Percentiles rank a stretch among this genome's conserved stretches.
Conservation (phyloP, 2,797 vertebrate species). For the Brachymystax lenok region DNA sequence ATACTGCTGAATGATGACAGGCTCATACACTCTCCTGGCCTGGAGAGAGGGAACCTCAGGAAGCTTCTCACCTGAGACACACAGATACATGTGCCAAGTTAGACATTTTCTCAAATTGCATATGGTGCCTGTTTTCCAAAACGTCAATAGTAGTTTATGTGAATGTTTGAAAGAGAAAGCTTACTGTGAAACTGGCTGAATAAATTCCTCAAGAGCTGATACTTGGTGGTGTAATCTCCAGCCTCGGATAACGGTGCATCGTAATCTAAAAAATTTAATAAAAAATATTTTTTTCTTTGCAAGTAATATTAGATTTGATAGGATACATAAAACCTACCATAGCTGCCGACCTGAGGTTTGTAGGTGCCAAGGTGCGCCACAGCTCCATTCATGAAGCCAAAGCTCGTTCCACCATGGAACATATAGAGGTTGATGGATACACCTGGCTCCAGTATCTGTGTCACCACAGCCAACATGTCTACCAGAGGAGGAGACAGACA, state of each 20-base stretch:
- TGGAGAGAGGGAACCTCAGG: constrained; percentile 53
- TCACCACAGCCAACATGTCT: constrained; percentile 80
- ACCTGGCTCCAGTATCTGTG: constrained; percentile 78
- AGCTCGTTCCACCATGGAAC: constrained; percentile 95
- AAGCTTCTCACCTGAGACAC: constrained; percentile 62
- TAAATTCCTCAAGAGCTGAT: constrained; percentile 80
- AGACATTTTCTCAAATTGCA: too few relatives aligned
- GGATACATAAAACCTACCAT: constrained; percentile 73
- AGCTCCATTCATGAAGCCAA: constrained; percentile 92
- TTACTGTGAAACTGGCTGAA: constrained; percentile 83
- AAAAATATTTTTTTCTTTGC: neutral
- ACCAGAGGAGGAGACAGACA: constrained; percentile 14
- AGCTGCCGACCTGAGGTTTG: constrained; percentile 88
- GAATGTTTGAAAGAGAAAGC: constrained; percentile 12
- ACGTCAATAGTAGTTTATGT: neutral
- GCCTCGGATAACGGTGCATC: constrained; percentile 90
- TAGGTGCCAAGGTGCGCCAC: constrained; percentile 79
- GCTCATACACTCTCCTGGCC: constrained; percentile 54
- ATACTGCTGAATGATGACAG: constrained; percentile 62
- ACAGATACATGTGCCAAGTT: neutral
- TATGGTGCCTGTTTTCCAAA: neutral
- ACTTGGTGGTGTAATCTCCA: constrained; percentile 90
- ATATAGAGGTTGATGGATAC: constrained; percentile 93
- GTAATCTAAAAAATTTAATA: constrained; percentile 80
- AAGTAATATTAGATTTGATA: neutral